These are phyloP conservation scores for Epicauta chinensis DNA, from an alignment of 1,140 invertebrate genomes.

Conservation along the genomic window DNA sequence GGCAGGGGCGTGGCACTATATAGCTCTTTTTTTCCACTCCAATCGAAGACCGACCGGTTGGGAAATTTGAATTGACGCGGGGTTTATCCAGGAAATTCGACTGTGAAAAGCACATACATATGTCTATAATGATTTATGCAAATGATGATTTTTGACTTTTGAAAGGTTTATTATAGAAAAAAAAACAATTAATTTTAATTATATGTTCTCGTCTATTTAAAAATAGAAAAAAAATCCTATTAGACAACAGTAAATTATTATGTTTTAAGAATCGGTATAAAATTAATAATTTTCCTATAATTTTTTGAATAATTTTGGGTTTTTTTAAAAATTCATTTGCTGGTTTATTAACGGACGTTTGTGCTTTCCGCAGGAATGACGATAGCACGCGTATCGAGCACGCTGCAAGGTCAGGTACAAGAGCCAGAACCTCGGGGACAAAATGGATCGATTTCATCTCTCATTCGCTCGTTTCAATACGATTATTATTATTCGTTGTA, in stretches of 20 bases:
- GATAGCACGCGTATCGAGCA: not conserved
- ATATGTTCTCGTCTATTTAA: no score
- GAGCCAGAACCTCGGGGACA: conserved; percentile 22
- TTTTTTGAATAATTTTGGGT: no score
- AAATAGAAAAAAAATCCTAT: no score
- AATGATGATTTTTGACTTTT: no score
- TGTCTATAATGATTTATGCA: not conserved
- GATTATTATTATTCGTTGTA: no score
- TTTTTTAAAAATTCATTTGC: not conserved
- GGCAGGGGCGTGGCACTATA: not conserved
- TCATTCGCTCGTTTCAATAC: not conserved
- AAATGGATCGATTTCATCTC: conserved; percentile 31
- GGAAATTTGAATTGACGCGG: not conserved
- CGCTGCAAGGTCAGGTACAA: conserved; percentile 27
- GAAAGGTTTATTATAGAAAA: no score
- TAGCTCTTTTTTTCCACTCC: not conserved
- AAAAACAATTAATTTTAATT: no score
- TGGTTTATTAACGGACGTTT: conserved; percentile 4
- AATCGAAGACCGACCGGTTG: not conserved
- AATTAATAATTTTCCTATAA: no score
- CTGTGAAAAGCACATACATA: not conserved
- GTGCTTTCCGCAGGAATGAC: not conserved
- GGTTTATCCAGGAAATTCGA: not conserved
- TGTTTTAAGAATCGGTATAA: no score
- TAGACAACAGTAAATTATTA: no score